These are phyloP conservation scores for Scaptomyza graminum DNA, from an alignment of 1,140 invertebrate species.

Conservation along the genomic window DNA sequence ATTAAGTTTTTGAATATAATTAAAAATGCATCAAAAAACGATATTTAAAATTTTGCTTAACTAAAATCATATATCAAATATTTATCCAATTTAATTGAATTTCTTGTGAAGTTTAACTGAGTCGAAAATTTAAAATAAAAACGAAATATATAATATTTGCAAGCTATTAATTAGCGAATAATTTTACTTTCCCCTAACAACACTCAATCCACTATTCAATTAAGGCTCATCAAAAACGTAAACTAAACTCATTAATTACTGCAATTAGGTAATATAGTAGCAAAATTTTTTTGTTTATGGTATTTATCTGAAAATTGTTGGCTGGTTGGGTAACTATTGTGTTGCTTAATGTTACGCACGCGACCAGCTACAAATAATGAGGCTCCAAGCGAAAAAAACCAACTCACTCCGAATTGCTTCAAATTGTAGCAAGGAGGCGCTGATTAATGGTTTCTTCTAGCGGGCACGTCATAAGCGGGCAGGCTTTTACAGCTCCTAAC, in stretches of 20 bases:
- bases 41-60: too few species aligned
- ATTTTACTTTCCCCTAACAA: slow-evolving; percentile 3
- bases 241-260: slow-evolving; percentile 74
- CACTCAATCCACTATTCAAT: slow-evolving; percentile 12
- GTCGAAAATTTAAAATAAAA: too few species aligned
- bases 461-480: slow-evolving; percentile 68
- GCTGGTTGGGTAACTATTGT: slow-evolving; percentile 27
- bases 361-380: slow-evolving; percentile 53
- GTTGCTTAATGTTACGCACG: slow-evolving; percentile 53
- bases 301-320: slow-evolving; percentile 63
- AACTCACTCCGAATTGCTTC: slow-evolving; percentile 23
- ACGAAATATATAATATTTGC: too few species aligned
- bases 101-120: not conserved
- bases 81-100: not conserved
- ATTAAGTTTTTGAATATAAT: too few species aligned
- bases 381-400: slow-evolving; percentile 1
- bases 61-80: too few species aligned
- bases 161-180: slow-evolving; percentile 49
- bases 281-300: slow-evolving; percentile 42
- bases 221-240: slow-evolving; percentile 50
- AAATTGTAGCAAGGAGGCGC: slow-evolving; percentile 38
- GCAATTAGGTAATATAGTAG: slow-evolving; percentile 62
- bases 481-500: slow-evolving; percentile 40
- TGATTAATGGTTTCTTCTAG: slow-evolving; percentile 75
- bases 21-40: too few species aligned